These are phyloP conservation scores for Thumatha senex DNA, from an alignment of 2,888 invertebrate genomes.

Conservation along the genomic window DNA sequence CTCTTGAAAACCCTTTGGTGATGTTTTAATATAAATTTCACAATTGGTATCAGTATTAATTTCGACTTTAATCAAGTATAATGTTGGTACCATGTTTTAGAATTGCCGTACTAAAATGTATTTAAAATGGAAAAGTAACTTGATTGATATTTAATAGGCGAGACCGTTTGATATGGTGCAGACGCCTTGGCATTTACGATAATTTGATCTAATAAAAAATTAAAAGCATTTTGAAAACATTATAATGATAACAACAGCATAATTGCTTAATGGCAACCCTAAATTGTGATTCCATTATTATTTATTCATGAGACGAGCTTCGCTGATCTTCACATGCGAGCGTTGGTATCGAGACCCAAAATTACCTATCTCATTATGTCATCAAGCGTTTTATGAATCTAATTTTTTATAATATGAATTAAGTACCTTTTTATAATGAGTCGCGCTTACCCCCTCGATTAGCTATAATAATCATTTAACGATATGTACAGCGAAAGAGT, in stretches of 20 bases:
- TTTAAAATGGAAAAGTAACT: constrained; percentile 25
- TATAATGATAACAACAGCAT: constrained; percentile 75
- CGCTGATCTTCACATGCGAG: constrained; percentile 64
- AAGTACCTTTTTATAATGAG: constrained; percentile 68
- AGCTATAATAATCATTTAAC: constrained; percentile 69
- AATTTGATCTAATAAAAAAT: constrained; percentile 80
- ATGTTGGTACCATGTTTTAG: too few species aligned
- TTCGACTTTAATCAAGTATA: too few species aligned
- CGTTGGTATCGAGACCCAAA: constrained; percentile 65
- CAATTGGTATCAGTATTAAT: neutral
- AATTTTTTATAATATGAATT: constrained; percentile 75
- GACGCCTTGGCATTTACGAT: constrained; percentile 69
- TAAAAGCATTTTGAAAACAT: constrained; percentile 80
- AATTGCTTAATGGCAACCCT: constrained; percentile 78
- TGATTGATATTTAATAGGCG: constrained; percentile 80
- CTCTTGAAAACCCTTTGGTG: neutral
- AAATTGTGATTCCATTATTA: constrained; percentile 78
- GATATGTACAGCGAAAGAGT: constrained; percentile 39
- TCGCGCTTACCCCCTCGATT: constrained; percentile 69
- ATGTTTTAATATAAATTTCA: neutral
- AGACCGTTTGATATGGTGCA: constrained; percentile 58
- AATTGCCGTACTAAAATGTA: too few species aligned
- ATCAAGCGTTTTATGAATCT: constrained; percentile 79
- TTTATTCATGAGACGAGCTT: constrained; percentile 75
- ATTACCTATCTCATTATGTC: constrained; percentile 79